Conservation (phyloP, 2,113 vertebrate genomes). For the Mormyrus lacerda region DNA sequence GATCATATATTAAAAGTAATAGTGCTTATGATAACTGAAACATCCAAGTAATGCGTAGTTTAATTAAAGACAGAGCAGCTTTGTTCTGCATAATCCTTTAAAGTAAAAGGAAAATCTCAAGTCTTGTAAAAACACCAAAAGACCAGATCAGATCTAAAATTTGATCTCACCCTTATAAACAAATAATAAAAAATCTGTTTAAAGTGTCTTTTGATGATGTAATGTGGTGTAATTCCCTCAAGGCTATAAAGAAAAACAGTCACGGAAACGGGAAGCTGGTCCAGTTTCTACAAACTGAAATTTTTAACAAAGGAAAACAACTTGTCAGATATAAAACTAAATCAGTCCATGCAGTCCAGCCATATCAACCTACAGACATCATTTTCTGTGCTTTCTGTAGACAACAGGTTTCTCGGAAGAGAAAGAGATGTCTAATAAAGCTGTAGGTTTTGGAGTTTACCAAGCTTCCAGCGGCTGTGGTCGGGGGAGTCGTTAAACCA, state of each 20-base stretch:
- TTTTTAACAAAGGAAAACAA: neutral
- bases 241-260: neutral
- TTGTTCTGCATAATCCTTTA: neutral
- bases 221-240: neutral
- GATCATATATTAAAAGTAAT: neutral
- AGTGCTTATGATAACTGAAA: neutral
- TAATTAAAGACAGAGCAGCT: neutral
- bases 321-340: slow-evolving; percentile 1
- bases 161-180: slow-evolving; percentile 1
- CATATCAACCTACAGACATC: neutral
- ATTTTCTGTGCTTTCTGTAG: neutral
- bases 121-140: neutral
- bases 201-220: slow-evolving; percentile 8
- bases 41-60: neutral
- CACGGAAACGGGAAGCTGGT: neutral
- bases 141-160: neutral
- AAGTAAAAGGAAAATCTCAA: neutral
- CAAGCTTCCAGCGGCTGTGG: neutral
- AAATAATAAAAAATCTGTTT: slow-evolving; percentile 8
- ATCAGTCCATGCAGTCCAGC: neutral
- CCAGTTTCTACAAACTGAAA: neutral
- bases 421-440: neutral
- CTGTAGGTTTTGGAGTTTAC: neutral
- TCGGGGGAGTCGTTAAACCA: neutral
- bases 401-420: neutral